A percentile compares a stretch with the other conserved stretches of the same genome.
These are phyloP conservation scores for Drosophila koepferae DNA, from an alignment of 2,888 invertebrate species.

Conservation along the genomic window DNA sequence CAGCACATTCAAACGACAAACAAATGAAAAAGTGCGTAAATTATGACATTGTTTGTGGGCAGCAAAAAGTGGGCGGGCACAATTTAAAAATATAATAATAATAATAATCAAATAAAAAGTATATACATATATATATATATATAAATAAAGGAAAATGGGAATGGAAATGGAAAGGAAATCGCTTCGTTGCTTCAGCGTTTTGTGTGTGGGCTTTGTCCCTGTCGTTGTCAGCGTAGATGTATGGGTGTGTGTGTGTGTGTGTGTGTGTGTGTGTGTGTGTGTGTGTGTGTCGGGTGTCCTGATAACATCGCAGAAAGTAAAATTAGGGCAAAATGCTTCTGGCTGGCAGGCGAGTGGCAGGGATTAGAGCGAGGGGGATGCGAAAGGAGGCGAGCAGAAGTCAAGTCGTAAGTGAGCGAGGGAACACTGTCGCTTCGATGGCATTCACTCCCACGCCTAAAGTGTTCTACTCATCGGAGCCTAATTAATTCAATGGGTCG, in stretches of 20 bases:
- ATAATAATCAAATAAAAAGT: neutral
- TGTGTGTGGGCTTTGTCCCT: conserved; percentile 43
- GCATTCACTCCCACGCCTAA: conserved; percentile 38
- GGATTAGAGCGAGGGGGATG: neutral
- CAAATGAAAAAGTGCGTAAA: conserved; percentile 76
- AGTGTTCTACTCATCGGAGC: conserved; percentile 66
- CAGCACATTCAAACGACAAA: conserved; percentile 51
- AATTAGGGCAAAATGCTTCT: conserved; percentile 77
- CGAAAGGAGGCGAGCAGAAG: conserved; percentile 10
- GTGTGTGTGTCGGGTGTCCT: conserved; percentile 69
- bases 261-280: conserved; percentile 39
- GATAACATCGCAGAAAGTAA: conserved; percentile 80
- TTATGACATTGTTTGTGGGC: conserved; percentile 62
- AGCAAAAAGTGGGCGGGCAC: conserved; percentile 13
- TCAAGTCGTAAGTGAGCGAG: conserved; percentile 34
- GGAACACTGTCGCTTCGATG: conserved; percentile 5
- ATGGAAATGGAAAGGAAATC: conserved; percentile 46
- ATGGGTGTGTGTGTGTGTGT: conserved; percentile 29
- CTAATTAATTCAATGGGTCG: conserved; percentile 75
- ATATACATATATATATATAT: no score
- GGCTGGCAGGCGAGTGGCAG: conserved; percentile 19
- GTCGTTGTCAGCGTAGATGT: conserved; percentile 21
- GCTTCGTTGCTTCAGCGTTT: conserved; percentile 44
- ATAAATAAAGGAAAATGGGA: conserved; percentile 17
- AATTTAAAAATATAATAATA: conserved; percentile 35